Base-by-base conservation (phyloP, 2,113 vertebrate genomes). In the Oryzias melastigma region DNA sequence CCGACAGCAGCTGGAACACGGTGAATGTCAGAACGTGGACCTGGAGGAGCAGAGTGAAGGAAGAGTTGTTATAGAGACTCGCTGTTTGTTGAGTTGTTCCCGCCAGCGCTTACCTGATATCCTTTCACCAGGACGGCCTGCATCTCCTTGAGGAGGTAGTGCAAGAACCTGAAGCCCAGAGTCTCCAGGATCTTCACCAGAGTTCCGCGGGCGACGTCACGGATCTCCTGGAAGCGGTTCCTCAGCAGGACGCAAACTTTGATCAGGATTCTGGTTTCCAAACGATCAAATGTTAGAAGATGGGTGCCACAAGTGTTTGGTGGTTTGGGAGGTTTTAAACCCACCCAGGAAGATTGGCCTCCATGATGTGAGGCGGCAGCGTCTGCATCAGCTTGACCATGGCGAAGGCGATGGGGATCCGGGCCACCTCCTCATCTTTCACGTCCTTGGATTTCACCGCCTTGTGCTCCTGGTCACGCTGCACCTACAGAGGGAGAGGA, bases 11-110 rank as follows among this genome's bases (percentile, higher is more conserved):
- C 60, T 93, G 90, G 85, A 95, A 91, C 17, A 98, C 93, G 0
- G 96, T 98, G 86, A 95, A 99, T 18, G 95, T 98, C 27, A 99
- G 79, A 62, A 98, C 97, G 0, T 99, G 97, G 54, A 98, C 92
- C 97, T 98, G 80, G 17, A 80, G 17, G 25, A 51, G 81, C 18
- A 20, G 7, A 22, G 14, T 10, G 15, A 3, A 57, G 5, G 51
- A 3, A 50, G 5, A 42, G 13, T 41, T 5, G 14, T 17, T 4
- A 5, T 27, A 7, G 25, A n/a, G 17, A 5, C 4, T 13, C 14
- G 19, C 19, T n/a, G 15, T 15, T 5, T 15, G 10, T 16, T 18
- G 7, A 5, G 27, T 3, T 43, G 48, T 29, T 35, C 44, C 15
- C 4, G 19, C 1, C 12, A 2, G 4, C 1, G 56, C 65, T 29